A percentile compares a stretch with the other conserved stretches of the same genome.
Conservation (phyloP, 92 coral and sea anemone genomes). For the Galaxea fascicularis region DNA sequence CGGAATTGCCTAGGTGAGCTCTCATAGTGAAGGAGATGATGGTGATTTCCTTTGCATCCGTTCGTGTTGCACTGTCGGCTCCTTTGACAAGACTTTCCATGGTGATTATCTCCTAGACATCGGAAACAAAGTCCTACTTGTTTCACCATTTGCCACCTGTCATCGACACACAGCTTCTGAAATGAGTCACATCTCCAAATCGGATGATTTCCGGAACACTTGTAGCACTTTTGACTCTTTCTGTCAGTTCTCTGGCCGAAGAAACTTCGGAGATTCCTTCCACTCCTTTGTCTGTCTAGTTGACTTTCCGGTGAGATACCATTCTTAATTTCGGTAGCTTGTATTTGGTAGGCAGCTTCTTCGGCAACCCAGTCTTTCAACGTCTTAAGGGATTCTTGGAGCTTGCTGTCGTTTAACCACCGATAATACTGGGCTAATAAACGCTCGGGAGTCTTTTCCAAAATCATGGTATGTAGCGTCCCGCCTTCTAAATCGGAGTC, state of each 20-base stretch:
- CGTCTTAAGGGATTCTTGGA: not conserved
- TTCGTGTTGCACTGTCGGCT: slow-evolving; percentile 24
- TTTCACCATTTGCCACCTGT: not conserved
- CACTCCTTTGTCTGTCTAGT: not conserved
- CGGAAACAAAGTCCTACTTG: slow-evolving; percentile 34
- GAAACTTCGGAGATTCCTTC: not conserved
- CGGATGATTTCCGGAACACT: slow-evolving; percentile 21
- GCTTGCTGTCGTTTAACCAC: slow-evolving; percentile 37
- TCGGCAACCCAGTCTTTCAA: slow-evolving; percentile 13
- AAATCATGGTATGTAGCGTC: slow-evolving; percentile 59
- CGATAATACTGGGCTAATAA: slow-evolving; percentile 56
- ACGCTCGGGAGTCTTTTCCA: slow-evolving; percentile 70
- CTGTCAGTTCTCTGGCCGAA: not conserved
- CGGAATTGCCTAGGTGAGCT: not conserved
- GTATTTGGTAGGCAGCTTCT: slow-evolving; percentile 20
- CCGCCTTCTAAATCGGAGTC: slow-evolving; percentile 66
- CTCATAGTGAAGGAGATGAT: slow-evolving; percentile 36
- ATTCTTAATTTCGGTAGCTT: slow-evolving; percentile 10
- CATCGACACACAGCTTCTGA: not conserved
- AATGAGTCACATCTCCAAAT: slow-evolving; percentile 45
- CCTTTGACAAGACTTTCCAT: slow-evolving; percentile 15
- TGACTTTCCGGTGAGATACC: not conserved
- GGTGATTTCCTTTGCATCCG: slow-evolving; percentile 43
- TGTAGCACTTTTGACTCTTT: slow-evolving; percentile 5
- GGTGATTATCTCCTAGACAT: slow-evolving; percentile 55